Percentiles rank a stretch among this genome's conserved stretches.
These are phyloP conservation scores for Saxidomus purpurata DNA, from an alignment of 1,140 invertebrate species.

Conservation along the genomic window DNA sequence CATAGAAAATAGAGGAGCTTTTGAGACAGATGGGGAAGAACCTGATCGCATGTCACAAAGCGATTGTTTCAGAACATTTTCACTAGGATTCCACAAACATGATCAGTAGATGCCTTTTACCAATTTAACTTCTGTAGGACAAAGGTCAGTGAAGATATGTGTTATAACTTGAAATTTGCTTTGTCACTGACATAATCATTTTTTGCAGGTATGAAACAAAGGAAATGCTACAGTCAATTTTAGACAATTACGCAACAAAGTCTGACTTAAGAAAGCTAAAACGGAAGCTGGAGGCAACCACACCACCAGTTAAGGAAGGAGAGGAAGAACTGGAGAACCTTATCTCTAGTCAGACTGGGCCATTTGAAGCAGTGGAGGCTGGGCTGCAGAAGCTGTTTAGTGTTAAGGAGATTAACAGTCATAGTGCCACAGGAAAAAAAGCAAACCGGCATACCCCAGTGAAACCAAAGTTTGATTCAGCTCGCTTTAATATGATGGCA, in stretches of 20 bases:
- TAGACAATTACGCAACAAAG: background rate
- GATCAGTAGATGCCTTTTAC: no score
- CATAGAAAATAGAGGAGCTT: no score
- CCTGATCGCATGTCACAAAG: no score
- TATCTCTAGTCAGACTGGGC: background rate
- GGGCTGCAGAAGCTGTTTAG: background rate
- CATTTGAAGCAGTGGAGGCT: constrained; percentile 1
- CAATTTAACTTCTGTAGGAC: no score
- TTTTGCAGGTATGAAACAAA: constrained; percentile 5
- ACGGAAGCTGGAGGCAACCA: background rate
- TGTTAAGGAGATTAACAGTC: background rate
- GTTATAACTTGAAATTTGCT: no score
- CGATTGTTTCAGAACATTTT: no score
- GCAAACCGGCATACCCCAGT: background rate
- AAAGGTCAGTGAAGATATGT: no score
- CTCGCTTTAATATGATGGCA: no score
- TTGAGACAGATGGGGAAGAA: no score
- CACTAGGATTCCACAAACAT: no score
- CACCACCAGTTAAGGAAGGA: background rate
- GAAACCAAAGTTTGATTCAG: constrained; percentile 35
- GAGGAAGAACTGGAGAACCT: background rate
- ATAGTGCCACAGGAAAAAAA: constrained; percentile 2
- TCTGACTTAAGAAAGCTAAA: background rate
- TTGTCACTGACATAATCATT: no score
- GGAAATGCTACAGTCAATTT: background rate